Evolutionary conservation across 2,113 vertebrate genomes (phyloP).

Genomic region (Campylomormyrus numenius): DNA sequence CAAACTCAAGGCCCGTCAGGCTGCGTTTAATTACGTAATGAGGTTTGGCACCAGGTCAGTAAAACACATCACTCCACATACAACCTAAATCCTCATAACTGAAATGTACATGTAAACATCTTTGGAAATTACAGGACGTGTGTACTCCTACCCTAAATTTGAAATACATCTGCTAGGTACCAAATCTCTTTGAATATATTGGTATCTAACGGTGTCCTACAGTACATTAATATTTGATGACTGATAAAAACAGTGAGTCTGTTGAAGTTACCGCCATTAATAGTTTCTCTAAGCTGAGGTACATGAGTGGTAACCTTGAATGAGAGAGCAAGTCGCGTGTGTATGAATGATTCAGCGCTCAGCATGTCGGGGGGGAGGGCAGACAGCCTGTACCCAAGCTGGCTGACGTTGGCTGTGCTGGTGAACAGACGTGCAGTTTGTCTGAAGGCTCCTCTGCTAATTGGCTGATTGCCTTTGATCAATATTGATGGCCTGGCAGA

Average conservation of each 20-base stretch:
- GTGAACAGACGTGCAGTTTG: slow-evolving; percentile 6
- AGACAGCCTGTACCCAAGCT: not conserved
- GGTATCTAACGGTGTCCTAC: not conserved
- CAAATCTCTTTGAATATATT: not conserved
- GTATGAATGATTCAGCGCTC: not conserved
- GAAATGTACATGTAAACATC: not conserved
- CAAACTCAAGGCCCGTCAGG: slow-evolving; percentile 14
- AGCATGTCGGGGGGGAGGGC: not conserved
- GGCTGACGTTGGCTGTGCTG: not conserved
- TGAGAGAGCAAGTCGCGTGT: not conserved
- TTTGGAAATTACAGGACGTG: not conserved
- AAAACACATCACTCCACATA: not conserved
- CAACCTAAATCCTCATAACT: not conserved
- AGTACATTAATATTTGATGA: not conserved
- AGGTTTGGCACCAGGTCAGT: not conserved
- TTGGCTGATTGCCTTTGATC: slow-evolving; percentile 39
- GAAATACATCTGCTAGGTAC: not conserved
- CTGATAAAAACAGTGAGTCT: not conserved
- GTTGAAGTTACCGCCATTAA: not conserved
- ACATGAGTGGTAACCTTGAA: not conserved
- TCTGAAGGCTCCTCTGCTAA: slow-evolving; percentile 26
- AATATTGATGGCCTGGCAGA: slow-evolving; percentile 16
- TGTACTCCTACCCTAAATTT: not conserved
- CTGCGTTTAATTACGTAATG: slow-evolving; percentile 18
- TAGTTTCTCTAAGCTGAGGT: not conserved